A percentile compares a stretch with the other conserved stretches of the same genome.
Conservation (phyloP, 2,888 invertebrate species). For the Sabatieria punctata region DNA sequence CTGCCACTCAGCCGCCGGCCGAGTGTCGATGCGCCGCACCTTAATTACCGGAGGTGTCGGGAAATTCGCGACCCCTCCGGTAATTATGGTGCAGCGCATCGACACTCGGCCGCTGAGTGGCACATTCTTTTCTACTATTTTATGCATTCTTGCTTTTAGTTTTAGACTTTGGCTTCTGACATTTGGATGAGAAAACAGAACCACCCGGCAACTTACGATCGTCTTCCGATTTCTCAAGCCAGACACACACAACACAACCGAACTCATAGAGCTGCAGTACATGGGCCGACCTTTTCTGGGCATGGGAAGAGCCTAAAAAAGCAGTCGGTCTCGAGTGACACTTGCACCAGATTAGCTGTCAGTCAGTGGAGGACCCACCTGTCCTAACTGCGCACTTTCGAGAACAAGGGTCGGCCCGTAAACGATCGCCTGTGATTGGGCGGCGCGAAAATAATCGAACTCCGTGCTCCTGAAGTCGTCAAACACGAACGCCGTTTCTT, state of each 20-base stretch:
- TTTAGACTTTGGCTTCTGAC: too few species aligned
- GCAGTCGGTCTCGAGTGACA: too few species aligned
- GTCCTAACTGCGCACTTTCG: constrained; percentile 24
- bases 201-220: neutral
- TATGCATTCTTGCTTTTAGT: too few species aligned
- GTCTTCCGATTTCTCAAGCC: constrained; percentile 41
- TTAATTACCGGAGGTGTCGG: too few species aligned
- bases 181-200: too few species aligned
- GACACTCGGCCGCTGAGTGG: too few species aligned
- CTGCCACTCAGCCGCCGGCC: too few species aligned
- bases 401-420: constrained; percentile 33
- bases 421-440: constrained; percentile 30
- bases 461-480: constrained; percentile 54
- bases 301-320: constrained; percentile 50
- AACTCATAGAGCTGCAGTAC: constrained; percentile 70
- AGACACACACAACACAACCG: constrained; percentile 73
- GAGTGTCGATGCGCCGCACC: too few species aligned
- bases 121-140: too few species aligned
- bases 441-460: constrained; percentile 46
- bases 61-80: too few species aligned
- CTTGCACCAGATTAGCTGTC: too few species aligned
- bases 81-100: too few species aligned
- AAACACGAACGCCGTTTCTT: constrained; percentile 55
- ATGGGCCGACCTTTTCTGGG: constrained; percentile 57
- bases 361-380: constrained; percentile 41